Conservation (phyloP, 2,797 vertebrate species). For the Galagoides demidoff region DNA sequence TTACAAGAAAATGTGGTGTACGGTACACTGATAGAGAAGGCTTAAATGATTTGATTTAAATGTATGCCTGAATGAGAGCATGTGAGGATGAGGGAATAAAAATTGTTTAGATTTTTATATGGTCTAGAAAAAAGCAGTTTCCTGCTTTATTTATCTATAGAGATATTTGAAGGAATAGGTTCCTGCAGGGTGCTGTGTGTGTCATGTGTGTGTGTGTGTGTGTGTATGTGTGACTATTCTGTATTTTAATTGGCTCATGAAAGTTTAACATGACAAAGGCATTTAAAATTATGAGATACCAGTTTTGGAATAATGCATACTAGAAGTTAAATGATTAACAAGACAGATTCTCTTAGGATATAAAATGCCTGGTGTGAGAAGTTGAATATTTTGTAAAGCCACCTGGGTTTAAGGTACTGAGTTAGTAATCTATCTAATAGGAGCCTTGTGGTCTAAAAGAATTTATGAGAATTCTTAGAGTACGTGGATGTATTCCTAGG, state of each 20-base stretch:
- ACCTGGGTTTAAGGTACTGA: slow-evolving; percentile 5
- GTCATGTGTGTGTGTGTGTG: neutral
- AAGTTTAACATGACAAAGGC: neutral
- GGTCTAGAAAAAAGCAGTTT: neutral
- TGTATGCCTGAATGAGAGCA: neutral
- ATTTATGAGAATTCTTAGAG: neutral
- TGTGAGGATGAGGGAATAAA: neutral
- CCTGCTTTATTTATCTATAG: neutral
- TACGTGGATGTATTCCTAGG: neutral
- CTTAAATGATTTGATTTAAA: neutral
- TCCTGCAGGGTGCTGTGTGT: neutral
- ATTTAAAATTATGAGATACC: neutral
- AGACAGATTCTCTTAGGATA: neutral
- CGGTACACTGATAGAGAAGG: neutral
- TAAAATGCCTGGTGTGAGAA: neutral
- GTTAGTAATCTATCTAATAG: slow-evolving; percentile 34
- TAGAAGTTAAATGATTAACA: neutral
- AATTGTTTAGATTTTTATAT: neutral
- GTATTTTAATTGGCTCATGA: neutral
- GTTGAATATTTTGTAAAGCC: slow-evolving; percentile 35
- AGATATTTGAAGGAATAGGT: neutral
- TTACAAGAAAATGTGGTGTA: neutral
- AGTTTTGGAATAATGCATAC: neutral
- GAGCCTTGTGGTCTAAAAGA: neutral
- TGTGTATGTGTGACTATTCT: neutral